Percentiles rank a stretch among this genome's conserved stretches.
Evolutionary conservation across 2,797 vertebrate species (phyloP).

Genomic region (Eulemur mongoz): DNA sequence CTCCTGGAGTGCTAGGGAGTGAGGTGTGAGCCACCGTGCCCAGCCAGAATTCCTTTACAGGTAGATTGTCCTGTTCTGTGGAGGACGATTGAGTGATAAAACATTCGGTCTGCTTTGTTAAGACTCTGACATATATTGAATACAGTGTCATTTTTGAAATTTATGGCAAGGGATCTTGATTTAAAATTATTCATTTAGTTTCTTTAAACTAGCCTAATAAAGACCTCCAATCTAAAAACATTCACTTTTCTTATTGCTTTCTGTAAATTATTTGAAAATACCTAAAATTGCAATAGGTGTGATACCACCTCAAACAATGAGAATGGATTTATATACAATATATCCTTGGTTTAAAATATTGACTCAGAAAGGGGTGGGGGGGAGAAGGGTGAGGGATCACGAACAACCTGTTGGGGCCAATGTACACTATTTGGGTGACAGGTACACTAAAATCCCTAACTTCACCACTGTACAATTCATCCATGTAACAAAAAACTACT

Average conservation of each 20-base stretch:
- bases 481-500: no score
- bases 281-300: not conserved
- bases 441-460: no score
- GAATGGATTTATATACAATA: not conserved
- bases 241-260: not conserved
- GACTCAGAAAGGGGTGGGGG: no score
- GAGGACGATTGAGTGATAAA: not conserved
- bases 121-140: not conserved
- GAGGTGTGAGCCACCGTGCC: no score
- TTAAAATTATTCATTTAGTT: not conserved
- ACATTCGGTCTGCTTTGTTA: not conserved
- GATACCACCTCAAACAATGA: not conserved
- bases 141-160: conserved; percentile 13
- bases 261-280: conserved; percentile 30
- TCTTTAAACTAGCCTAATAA: not conserved
- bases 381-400: no score
- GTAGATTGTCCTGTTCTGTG: not conserved
- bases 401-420: no score
- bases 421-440: no score
- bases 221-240: not conserved
- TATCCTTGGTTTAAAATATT: not conserved
- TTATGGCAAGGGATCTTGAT: not conserved
- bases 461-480: no score
- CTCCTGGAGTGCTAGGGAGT: no score
- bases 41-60: not conserved